A percentile compares a stretch with the other conserved stretches of the same genome.
phyloP scores from a whole-genome alignment of 2,888 invertebrate genomes.

The Drosophila setosimentum region DNA sequence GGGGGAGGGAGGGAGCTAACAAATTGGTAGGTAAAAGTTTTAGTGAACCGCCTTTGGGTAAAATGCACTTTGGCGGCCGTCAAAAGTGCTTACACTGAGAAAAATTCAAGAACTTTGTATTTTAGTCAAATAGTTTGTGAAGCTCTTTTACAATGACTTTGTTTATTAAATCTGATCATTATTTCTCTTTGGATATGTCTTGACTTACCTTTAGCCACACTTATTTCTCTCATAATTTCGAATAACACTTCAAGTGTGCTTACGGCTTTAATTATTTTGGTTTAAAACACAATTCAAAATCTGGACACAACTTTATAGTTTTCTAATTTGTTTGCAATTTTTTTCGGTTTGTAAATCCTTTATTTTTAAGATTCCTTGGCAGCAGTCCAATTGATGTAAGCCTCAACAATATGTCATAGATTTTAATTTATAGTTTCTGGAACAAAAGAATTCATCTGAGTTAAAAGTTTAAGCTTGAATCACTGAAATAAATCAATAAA shows the following conservation, averaged over 20 bases:
- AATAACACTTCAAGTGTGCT: background rate
- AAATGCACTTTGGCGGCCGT: slow-evolving; percentile 64
- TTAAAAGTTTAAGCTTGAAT: background rate
- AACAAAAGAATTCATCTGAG: background rate
- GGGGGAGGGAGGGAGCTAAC: background rate
- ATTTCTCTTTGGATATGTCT: background rate
- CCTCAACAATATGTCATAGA: background rate
- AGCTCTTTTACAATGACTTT: background rate
- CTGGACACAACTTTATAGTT: background rate
- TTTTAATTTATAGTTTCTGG: background rate
- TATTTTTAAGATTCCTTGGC: background rate
- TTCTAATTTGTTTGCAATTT: rapidly evolving
- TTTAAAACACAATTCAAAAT: background rate
- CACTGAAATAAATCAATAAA: background rate
- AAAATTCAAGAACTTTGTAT: background rate
- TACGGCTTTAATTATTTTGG: background rate
- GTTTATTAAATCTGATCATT: background rate
- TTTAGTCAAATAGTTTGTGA: background rate
- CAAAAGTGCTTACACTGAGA: slow-evolving; percentile 49
- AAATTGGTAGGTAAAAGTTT: slow-evolving; percentile 58
- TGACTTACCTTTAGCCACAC: background rate
- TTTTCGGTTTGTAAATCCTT: background rate
- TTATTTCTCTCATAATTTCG: background rate
- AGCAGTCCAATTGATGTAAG: background rate
- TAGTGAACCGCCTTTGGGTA: slow-evolving; percentile 56